Percentiles rank a stretch among this genome's conserved stretches.
These are phyloP conservation scores for Eunapius fragilis DNA, from an alignment of 37 sponge, comb jelly and placozoan genomes.

Conservation along the genomic window DNA sequence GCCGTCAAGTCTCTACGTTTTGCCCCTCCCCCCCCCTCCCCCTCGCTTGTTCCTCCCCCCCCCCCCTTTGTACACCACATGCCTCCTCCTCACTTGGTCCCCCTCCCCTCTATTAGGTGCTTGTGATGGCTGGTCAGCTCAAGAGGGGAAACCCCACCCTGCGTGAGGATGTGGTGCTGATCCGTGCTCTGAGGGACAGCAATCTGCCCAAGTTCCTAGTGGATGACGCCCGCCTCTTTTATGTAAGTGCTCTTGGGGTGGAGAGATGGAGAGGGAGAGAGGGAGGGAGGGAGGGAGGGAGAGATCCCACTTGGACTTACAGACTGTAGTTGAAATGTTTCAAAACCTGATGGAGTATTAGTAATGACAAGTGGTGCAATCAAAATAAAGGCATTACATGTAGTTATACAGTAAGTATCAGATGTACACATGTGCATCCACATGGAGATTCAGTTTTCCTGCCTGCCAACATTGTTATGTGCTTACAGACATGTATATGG, in stretches of 20 bases:
- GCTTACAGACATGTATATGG: neutral
- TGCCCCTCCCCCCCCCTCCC: neutral
- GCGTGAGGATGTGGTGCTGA: conserved; percentile 89
- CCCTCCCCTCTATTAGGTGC: too few relatives aligned
- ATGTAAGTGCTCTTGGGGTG: conserved; percentile 26
- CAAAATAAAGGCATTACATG: conserved; percentile 97
- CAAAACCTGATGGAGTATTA: conserved; percentile 93
- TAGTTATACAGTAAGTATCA: conserved; percentile 71
- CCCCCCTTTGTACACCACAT: too few relatives aligned
- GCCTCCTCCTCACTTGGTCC: too few relatives aligned
- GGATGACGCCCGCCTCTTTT: conserved; percentile 94
- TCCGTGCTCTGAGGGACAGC: conserved; percentile 96
- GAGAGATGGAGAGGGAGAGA: neutral
- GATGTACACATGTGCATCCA: neutral
- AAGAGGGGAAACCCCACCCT: conserved; percentile 76
- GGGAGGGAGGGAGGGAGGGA: neutral
- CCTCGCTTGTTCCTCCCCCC: neutral
- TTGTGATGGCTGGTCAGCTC: conserved; percentile 86
- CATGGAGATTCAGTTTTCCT: neutral
- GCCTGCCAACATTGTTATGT: neutral
- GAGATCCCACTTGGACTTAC: too few relatives aligned
- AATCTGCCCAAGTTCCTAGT: conserved; percentile 97
- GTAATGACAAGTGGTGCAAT: conserved; percentile 95
- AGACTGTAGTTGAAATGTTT: too few relatives aligned
- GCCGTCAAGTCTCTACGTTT: conserved; percentile 94